phyloP scores from a whole-genome alignment of 2,113 vertebrate genomes.

The Scytalopus superciliaris region DNA sequence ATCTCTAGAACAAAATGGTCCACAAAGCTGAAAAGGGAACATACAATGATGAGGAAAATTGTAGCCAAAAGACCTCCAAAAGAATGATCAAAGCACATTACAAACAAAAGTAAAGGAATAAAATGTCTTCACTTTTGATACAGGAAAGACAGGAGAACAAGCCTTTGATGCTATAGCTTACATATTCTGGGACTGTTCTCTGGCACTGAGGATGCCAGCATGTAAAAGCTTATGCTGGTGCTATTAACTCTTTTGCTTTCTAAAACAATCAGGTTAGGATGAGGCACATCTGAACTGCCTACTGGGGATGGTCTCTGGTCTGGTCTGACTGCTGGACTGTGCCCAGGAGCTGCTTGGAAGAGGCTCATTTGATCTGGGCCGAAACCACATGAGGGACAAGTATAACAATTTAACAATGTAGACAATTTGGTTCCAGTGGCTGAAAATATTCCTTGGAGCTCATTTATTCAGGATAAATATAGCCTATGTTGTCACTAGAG shows the following conservation, averaged over 20 bases:
- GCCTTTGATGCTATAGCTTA: background rate
- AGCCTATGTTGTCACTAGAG: background rate
- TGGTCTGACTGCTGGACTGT: background rate
- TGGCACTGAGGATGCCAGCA: background rate
- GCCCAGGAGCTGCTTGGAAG: background rate
- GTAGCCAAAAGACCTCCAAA: background rate
- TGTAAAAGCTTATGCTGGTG: background rate
- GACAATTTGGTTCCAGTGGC: background rate
- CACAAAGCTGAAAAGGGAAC: background rate
- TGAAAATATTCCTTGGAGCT: background rate
- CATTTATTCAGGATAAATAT: background rate
- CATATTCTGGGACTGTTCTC: background rate
- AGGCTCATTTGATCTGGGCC: background rate
- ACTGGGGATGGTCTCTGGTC: background rate
- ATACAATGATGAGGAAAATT: background rate
- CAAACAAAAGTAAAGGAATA: background rate
- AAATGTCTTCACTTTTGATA: background rate
- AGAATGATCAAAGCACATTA: background rate
- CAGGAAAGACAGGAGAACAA: background rate
- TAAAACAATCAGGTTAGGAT: background rate
- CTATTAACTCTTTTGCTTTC: background rate
- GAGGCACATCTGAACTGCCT: background rate
- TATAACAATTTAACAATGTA: background rate
- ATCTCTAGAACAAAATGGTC: background rate
- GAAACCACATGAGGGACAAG: background rate